Percentiles rank a stretch among this genome's conserved stretches.
phyloP scores from a whole-genome alignment of 1,140 invertebrate species.

The Probaryconus sp. region DNA sequence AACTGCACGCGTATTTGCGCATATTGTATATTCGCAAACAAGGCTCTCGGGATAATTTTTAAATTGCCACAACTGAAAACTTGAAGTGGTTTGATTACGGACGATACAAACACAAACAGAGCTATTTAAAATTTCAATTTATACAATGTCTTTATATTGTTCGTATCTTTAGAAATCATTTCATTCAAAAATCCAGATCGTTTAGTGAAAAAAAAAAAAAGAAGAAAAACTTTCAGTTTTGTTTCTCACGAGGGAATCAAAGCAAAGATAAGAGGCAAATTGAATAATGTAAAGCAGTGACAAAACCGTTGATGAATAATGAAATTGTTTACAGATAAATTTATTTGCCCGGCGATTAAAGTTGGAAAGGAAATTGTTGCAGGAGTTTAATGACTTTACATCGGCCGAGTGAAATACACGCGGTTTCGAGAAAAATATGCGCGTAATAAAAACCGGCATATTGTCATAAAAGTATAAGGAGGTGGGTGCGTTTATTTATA shows the following conservation, averaged over 20 bases:
- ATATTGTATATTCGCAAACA: conserved; percentile 53
- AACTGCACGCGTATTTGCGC: conserved; percentile 25
- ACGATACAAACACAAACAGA: conserved; percentile 44
- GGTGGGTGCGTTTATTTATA: conserved; percentile 38
- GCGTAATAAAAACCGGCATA: conserved; percentile 26
- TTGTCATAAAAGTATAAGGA: conserved; percentile 38
- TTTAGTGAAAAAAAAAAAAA: no score
- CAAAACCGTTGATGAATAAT: background rate
- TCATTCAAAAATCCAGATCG: no score
- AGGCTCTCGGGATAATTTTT: conserved; percentile 46
- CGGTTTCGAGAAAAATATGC: no score
- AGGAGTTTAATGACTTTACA: no score
- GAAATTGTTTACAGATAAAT: no score
- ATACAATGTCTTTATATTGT: conserved; percentile 16
- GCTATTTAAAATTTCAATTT: conserved; percentile 39
- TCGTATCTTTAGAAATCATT: no score
- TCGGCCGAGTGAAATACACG: background rate
- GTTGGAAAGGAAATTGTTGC: no score
- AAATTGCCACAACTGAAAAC: conserved; percentile 40
- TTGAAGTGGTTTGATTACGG: conserved; percentile 33
- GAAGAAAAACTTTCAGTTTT: no score
- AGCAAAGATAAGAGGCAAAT: no score
- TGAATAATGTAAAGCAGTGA: background rate
- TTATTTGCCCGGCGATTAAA: no score
- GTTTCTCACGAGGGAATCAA: no score